Evolutionary conservation across 2,113 vertebrate species (phyloP), one percentile per base, ranked within the genome.

Genomic region (Tenrec ecaudatus): DNA sequence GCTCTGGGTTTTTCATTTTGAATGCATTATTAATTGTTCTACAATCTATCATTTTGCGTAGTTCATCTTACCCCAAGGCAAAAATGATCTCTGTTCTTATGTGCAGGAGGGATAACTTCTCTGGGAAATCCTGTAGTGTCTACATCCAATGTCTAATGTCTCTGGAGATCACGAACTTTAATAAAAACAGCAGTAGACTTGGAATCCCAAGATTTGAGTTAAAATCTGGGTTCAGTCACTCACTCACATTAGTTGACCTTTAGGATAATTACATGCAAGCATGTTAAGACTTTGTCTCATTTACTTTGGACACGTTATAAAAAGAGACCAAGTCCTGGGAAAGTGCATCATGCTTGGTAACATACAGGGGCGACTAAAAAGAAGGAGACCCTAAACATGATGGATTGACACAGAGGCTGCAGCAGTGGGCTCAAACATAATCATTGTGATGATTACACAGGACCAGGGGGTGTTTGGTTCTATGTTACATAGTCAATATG

Each of bases 11-110:
- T n/a, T 82, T 19, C 15, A 86, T 86, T 89, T 43, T 66, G 64
- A 82, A 64, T 57, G 29, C 25, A 58, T 43, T 86, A 82, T 68
- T 84, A 82, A 81, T 83, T 64, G 27, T 73, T 82, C 33, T 47
- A 75, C 6, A 38, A 57, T 64, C 69, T 85, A 85, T 83, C 14
- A 66, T 62, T 75, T 79, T 91, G 23, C 43, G 75, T 57, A 76
- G 68, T 53, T 53, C 47, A n/a, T 79, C 38, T 95, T 79, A 89
- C 75, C n/a, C 89, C 89, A 58, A 90, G 40, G n/a, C 25, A 71
- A 78, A 85, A 71, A 62, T 4, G 19, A 62, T 57, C 25, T 96
- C 19, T 17, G 66, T n/a, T 82, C 43, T 80, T 3, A 38, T 38
- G 3, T 80, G n/a, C 11, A 85, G 80, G 25, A 73, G 19, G 19